Base-by-base conservation (phyloP, 2,888 invertebrate genomes). In the Tryphoninae sp. region DNA sequence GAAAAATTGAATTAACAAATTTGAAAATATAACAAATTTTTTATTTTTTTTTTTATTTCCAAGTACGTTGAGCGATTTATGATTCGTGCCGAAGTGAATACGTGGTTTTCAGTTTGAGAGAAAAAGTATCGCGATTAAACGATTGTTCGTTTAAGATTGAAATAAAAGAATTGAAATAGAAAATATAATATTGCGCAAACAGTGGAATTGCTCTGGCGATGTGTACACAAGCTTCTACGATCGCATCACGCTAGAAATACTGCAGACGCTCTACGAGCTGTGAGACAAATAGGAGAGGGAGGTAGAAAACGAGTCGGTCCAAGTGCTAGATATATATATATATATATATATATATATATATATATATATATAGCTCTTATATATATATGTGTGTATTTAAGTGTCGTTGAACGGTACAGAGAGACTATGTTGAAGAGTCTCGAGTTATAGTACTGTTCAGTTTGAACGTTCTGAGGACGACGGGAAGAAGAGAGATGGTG, bases 371-470 rank as follows among this genome's bases (percentile, higher is more conserved):
- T 58, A 2, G 3, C 9, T 49, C 49, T 11, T 11, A n/a, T n/a
- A 51, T 6, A n/a, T 51, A 7, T 13, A 1, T 51, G 16, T 51
- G 16, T 3, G 16, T 51, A n/a, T 42, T 16, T 45, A 51, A 16
- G 8, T 11, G 26, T 65, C 65, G 73, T 79, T 51, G 74, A 67
- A 68, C 68, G 78, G 74, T 79, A 73, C 73, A 78, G 75, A 74
- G 74, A 65, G 72, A 62, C 61, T 68, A 51, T 45, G 67, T 62
- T 74, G 73, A 74, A 68, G 61, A 74, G 42, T 68, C 78, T 79
- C 68, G 78, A 79, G 67, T 78, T 67, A 77, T 67, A 67, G 65
- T 53, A 53, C 67, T 23, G 53, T 79, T 68, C 59, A 79, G 74
- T 42, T 73, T 19, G 74, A 79, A 62, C 40, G 45, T 33, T 74